Evolutionary conservation across 2,113 vertebrate species (phyloP).

Genomic region (Corythoichthys haematopterus): DNA sequence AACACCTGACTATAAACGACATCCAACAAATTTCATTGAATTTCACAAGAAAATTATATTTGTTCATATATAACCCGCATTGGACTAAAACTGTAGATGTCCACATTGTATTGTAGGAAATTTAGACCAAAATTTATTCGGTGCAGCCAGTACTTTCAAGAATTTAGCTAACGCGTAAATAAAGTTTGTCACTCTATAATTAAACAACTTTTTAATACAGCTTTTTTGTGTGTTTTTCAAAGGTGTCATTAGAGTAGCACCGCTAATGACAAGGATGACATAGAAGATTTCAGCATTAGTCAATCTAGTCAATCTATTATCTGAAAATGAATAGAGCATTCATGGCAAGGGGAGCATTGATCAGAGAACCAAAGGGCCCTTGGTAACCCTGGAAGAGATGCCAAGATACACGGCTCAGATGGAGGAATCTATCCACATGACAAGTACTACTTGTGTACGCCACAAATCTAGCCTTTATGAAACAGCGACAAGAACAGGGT

Average conservation of each 20-base stretch:
- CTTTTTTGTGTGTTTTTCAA: not conserved
- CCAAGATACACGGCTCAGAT: not conserved
- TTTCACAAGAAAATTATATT: too few species aligned
- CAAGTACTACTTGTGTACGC: not conserved
- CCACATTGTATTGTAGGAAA: not conserved
- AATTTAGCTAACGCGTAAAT: not conserved
- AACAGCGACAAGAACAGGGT: too few species aligned
- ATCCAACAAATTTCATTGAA: too few species aligned
- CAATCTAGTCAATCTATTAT: not conserved
- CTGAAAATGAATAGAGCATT: not conserved
- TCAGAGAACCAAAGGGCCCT: not conserved
- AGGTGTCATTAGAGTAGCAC: not conserved
- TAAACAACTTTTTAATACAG: not conserved
- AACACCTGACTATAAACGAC: too few species aligned
- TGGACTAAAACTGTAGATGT: too few species aligned
- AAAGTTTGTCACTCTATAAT: not conserved
- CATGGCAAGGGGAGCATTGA: not conserved
- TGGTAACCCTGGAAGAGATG: not conserved
- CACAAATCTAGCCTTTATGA: not conserved
- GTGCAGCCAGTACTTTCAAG: not conserved
- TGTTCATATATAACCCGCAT: not conserved
- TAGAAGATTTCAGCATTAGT: too few species aligned
- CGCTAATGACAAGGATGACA: too few species aligned
- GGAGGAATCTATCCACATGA: not conserved
- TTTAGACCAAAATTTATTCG: not conserved